A percentile compares a stretch with the other conserved stretches of the same genome.
phyloP scores from a whole-genome alignment of 2,797 vertebrate genomes.

The Coregonus sp. region DNA sequence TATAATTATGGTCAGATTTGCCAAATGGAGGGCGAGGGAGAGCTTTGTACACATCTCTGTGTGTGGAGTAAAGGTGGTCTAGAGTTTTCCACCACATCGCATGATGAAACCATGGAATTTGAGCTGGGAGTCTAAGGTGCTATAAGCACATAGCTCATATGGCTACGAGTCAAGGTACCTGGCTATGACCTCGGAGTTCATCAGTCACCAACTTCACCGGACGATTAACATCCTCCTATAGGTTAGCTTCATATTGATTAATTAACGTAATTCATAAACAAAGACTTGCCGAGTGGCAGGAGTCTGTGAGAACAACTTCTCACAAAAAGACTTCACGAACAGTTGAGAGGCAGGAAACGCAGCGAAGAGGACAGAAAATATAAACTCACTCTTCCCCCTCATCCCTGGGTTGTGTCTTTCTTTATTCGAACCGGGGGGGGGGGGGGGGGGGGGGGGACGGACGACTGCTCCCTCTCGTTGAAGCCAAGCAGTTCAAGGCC shows the following conservation, averaged over 20 bases:
- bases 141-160: background rate
- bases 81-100: background rate
- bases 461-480: background rate
- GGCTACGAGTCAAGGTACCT: background rate
- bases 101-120: background rate
- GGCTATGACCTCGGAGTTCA: background rate
- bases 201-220: background rate
- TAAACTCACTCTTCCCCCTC: background rate
- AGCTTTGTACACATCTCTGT: too few relatives aligned
- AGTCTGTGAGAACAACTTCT: background rate
- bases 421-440: background rate
- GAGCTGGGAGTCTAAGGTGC: background rate
- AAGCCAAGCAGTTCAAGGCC: too few relatives aligned
- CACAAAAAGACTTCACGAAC: background rate
- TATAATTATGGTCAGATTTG: too few relatives aligned
- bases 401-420: background rate
- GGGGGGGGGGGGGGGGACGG: too few relatives aligned
- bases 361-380: background rate
- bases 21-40: too few relatives aligned
- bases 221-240: background rate
- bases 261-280: background rate
- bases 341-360: background rate
- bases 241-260: background rate
- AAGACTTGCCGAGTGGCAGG: background rate
- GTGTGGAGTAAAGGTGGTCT: too few relatives aligned